A percentile compares a stretch with the other conserved stretches of the same genome.
Conservation (phyloP, 2,113 vertebrate genomes). For the Phrynosoma platyrhinos region DNA sequence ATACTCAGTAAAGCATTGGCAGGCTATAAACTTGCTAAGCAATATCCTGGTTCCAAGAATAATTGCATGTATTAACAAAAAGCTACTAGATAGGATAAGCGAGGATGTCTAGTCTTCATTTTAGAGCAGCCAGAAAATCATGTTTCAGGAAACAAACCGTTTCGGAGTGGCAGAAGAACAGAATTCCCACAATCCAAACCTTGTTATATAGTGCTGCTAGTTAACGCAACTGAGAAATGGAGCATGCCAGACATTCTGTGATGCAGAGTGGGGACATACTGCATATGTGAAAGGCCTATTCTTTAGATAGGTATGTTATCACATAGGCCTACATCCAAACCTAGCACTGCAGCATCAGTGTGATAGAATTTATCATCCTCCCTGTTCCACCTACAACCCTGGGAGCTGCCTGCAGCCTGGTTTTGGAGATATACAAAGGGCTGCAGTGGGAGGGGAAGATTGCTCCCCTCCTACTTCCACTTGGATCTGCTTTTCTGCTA, state of each 20-base stretch:
- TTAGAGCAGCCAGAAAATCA: neutral
- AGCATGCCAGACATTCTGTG: neutral
- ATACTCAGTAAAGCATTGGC: slow-evolving; percentile 10
- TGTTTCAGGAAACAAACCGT: slow-evolving; percentile 4
- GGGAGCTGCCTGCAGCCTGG: no score
- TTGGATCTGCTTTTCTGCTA: no score
- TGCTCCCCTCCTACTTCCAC: no score
- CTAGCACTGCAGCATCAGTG: no score
- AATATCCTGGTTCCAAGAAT: slow-evolving; percentile 37
- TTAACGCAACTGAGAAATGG: neutral
- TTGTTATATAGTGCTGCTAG: neutral
- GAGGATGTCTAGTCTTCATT: slow-evolving; percentile 37
- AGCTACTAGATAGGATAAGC: slow-evolving; percentile 13
- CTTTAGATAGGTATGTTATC: no score
- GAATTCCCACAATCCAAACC: neutral
- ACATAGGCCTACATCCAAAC: no score
- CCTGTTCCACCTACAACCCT: no score
- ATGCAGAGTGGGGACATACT: neutral
- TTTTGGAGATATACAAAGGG: no score
- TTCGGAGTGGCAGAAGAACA: neutral
- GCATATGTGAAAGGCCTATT: no score
- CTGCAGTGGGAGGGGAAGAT: no score
- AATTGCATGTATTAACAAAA: slow-evolving; percentile 31
- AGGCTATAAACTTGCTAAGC: slow-evolving; percentile 41
- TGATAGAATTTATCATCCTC: no score